These are phyloP conservation scores for Hemibagrus wyckioides DNA, from an alignment of 2,113 vertebrate species.

Conservation along the genomic window DNA sequence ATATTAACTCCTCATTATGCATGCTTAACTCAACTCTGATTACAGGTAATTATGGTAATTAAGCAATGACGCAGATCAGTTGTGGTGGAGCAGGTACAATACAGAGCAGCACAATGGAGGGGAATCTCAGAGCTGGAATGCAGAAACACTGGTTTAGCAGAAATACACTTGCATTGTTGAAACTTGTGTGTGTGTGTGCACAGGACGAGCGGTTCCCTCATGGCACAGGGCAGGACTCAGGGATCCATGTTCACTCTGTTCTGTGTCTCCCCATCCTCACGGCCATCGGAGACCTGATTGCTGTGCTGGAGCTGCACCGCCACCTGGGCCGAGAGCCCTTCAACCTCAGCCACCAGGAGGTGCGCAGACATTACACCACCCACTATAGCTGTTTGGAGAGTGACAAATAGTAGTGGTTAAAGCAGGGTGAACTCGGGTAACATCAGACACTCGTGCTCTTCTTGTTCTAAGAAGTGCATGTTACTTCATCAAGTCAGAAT, in stretches of 20 bases:
- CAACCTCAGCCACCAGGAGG: constrained; percentile 93
- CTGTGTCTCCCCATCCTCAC: constrained; percentile 96
- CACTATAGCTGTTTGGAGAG: not conserved
- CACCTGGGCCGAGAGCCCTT: constrained; percentile 93
- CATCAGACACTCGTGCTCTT: not conserved
- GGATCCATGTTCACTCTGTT: constrained; percentile 91
- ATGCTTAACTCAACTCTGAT: not conserved
- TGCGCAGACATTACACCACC: constrained; percentile 57
- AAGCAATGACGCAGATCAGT: not conserved
- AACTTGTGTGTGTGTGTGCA: not conserved
- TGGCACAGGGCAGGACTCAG: constrained; percentile 93
- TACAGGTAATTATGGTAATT: constrained; percentile 7
- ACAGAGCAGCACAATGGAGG: not conserved
- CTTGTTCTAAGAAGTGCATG: not conserved
- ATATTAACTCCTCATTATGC: not conserved
- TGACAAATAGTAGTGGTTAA: not conserved
- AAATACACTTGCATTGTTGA: not conserved
- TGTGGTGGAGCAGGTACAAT: not conserved
- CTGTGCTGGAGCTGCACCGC: constrained; percentile 93
- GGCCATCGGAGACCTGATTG: constrained; percentile 93
- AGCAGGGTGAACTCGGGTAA: not conserved
- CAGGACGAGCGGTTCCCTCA: constrained; percentile 96
- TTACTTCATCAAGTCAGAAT: not conserved
- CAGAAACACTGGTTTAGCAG: not conserved
- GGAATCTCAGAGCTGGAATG: not conserved